Evolutionary conservation across 2,797 vertebrate species (phyloP).

Genomic region (Diceros bicornis): DNA sequence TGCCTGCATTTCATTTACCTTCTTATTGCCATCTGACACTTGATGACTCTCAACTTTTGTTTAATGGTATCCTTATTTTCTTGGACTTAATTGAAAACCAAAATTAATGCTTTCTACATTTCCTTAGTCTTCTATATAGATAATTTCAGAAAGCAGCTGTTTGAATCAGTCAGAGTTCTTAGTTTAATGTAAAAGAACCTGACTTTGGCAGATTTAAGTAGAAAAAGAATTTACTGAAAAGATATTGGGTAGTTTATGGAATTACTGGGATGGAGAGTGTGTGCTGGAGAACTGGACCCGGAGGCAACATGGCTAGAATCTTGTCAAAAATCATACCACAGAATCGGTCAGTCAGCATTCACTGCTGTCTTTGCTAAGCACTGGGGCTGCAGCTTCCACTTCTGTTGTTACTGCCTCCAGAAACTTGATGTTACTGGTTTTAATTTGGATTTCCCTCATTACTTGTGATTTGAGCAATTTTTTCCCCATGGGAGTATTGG

Average conservation of each 20-base stretch:
- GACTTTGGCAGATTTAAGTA: slow-evolving; percentile 13
- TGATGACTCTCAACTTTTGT: neutral
- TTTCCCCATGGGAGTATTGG: neutral
- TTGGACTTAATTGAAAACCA: slow-evolving; percentile 30
- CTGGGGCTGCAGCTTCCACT: neutral
- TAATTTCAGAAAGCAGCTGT: neutral
- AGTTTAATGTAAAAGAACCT: neutral
- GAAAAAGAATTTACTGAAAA: neutral
- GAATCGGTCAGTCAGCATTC: neutral
- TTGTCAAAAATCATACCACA: neutral
- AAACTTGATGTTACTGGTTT: neutral
- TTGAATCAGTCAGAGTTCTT: neutral
- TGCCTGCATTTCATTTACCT: neutral
- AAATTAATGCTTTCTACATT: neutral
- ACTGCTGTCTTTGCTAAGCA: neutral
- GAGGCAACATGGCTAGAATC: neutral
- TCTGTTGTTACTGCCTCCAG: neutral
- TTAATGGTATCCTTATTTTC: neutral
- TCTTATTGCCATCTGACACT: neutral
- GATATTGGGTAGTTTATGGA: neutral
- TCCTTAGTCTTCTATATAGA: neutral
- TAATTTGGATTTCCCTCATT: neutral
- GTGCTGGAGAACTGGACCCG: neutral
- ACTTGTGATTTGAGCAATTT: neutral
- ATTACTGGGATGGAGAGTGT: neutral